Evolutionary conservation across 2,888 invertebrate genomes (phyloP), one percentile per base, ranked within the genome.

Genomic region (Gonocerus acuteangulatus): DNA sequence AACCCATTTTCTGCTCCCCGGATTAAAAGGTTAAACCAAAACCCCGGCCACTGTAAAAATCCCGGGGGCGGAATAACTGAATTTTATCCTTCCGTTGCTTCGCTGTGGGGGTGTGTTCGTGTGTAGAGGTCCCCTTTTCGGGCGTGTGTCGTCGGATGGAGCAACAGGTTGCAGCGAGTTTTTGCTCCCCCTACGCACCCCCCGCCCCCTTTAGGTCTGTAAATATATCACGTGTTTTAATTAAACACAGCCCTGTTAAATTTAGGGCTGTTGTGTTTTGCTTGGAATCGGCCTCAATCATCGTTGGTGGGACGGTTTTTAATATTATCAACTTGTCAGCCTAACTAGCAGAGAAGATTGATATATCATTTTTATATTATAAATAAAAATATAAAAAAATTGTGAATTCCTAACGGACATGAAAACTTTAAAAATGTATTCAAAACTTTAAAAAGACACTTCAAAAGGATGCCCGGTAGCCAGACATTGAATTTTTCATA

Each of bases 211-310:
- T 39, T 13, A 11, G n/a, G 3, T n/a, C 39, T 39, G 39, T 39
- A 39, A 39, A 39, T 39, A 39, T 39, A 39, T 39, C 39, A 39
- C 39, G n/a, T 39, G 39, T 39, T 39, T 39, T 39, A 39, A 39
- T 39, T 39, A 39, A 39, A 39, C 39, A 39, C 9, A 15, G 39
- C 39, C 4, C 39, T 15, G 15, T 15, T 39, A 15, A 39, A 39
- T 39, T 39, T 39, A 39, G 39, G 39, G 39, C 7, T 27, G 27
- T 27, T 27, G 27, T 27, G 27, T 27, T 27, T 27, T 27, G 4
- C 4, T 4, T 9, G 27, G 27, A 4, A n/a, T n/a, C n/a, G n/a
- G n/a, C n/a, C n/a, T n/a, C n/a, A n/a, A n/a, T n/a, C n/a, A n/a
- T n/a, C n/a, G n/a, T n/a, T n/a, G n/a, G n/a, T n/a, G n/a, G n/a